These are phyloP conservation scores for Sarcoramphus papa DNA, from an alignment of 2,797 vertebrate species.

Conservation along the genomic window DNA sequence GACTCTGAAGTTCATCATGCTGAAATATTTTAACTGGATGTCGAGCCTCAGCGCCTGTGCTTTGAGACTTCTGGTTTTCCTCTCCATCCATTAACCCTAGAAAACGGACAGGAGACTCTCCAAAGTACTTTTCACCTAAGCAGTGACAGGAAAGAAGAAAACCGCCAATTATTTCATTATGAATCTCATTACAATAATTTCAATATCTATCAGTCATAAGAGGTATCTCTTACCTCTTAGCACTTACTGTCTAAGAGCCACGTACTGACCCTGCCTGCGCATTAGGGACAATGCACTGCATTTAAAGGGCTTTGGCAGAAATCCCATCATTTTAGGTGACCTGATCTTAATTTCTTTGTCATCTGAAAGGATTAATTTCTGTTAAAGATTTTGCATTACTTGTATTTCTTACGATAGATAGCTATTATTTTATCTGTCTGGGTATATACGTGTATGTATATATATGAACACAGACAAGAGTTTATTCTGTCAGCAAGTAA, in stretches of 20 bases:
- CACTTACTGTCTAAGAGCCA: neutral
- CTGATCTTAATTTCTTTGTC: neutral
- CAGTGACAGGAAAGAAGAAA: neutral
- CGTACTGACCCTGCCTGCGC: neutral
- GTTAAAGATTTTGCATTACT: neutral
- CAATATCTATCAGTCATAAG: neutral
- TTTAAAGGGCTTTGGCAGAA: neutral
- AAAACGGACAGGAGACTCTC: neutral
- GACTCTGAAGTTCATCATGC: neutral
- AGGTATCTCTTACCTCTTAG: neutral
- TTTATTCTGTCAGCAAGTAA: neutral
- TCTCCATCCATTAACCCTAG: neutral
- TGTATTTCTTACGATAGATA: neutral
- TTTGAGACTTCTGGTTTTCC: neutral
- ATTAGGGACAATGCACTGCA: neutral
- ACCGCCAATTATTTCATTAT: neutral
- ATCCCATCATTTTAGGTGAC: neutral
- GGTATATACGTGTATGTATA: too few species aligned
- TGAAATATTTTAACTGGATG: neutral
- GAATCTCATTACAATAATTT: neutral
- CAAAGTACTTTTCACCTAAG: neutral
- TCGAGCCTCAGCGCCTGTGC: neutral
- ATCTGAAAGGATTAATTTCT: neutral
- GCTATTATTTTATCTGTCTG: neutral
- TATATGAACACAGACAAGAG: neutral